Percentiles rank a stretch among this genome's conserved stretches.
phyloP scores from a whole-genome alignment of 2,113 vertebrate genomes.

The Myxocyprinus asiaticus region DNA sequence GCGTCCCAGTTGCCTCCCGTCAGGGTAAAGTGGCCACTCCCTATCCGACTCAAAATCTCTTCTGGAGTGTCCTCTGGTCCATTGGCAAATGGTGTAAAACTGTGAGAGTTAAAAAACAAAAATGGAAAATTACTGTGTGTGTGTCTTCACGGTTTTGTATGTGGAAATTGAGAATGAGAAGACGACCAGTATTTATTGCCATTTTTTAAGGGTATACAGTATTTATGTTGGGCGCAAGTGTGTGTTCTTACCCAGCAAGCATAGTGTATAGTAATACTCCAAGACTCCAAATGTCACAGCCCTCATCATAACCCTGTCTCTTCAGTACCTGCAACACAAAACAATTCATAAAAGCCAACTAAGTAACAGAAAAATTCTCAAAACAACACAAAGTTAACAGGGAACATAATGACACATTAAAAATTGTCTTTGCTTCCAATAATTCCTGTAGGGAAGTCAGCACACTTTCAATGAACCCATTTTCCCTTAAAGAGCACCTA shows the following conservation, averaged over 20 bases:
- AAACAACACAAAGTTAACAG: neutral
- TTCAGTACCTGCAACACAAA: constrained; percentile 84
- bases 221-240: neutral
- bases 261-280: constrained; percentile 95
- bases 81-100: constrained; percentile 95
- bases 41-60: constrained; percentile 92
- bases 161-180: neutral
- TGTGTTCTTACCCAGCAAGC: constrained; percentile 86
- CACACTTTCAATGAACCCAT: no score
- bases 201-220: no score
- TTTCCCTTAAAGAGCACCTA: no score
- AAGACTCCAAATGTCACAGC: constrained; percentile 98
- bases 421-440: no score
- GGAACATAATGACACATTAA: no score
- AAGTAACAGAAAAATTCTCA: neutral
- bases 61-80: constrained; percentile 95
- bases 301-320: constrained; percentile 95
- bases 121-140: neutral
- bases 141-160: neutral
- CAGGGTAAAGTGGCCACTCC: constrained; percentile 87
- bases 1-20: constrained; percentile 92
- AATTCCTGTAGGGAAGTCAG: no score
- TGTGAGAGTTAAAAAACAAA: constrained; percentile 54
- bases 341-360: neutral
- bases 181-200: neutral